Percentiles rank a stretch among this genome's conserved stretches.
phyloP scores from a whole-genome alignment of 2,113 vertebrate species.

The Callaeas wilsoni region DNA sequence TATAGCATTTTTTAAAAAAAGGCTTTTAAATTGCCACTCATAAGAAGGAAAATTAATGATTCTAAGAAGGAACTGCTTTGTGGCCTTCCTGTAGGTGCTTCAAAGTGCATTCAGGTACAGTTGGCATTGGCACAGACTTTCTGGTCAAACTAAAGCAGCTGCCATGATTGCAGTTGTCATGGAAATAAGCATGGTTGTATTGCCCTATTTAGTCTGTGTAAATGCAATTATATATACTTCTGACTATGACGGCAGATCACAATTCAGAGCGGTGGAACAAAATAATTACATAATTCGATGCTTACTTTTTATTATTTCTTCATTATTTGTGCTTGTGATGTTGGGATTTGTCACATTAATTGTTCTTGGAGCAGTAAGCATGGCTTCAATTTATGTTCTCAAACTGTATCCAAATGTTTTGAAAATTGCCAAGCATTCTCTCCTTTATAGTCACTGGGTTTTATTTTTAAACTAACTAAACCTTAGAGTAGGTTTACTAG shows the following conservation, averaged over 20 bases:
- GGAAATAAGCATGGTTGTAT: not conserved
- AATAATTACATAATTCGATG: slow-evolving; percentile 17
- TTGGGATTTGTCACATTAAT: not conserved
- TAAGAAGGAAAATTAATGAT: slow-evolving; percentile 41
- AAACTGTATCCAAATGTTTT: not conserved
- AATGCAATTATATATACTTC: slow-evolving; percentile 2
- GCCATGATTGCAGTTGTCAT: not conserved
- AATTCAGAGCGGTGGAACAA: not conserved
- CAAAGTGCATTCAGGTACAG: not conserved
- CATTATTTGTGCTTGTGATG: not conserved
- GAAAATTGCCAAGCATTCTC: not conserved
- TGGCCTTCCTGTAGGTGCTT: slow-evolving; percentile 22
- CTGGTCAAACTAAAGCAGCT: slow-evolving; percentile 21
- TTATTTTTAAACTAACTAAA: not conserved
- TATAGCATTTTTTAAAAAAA: not conserved
- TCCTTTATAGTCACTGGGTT: not conserved
- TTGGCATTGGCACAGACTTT: not conserved
- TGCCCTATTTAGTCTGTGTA: not conserved
- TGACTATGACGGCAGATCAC: not conserved
- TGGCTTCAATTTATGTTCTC: not conserved
- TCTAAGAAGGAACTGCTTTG: slow-evolving; percentile 22
- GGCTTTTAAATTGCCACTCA: slow-evolving; percentile 30
- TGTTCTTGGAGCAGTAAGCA: not conserved
- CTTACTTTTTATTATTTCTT: not conserved
- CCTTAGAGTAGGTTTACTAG: not conserved